A percentile compares a stretch with the other conserved stretches of the same genome.
These are phyloP conservation scores for Bufo bufo DNA, from an alignment of 2,113 vertebrate genomes.

Conservation along the genomic window DNA sequence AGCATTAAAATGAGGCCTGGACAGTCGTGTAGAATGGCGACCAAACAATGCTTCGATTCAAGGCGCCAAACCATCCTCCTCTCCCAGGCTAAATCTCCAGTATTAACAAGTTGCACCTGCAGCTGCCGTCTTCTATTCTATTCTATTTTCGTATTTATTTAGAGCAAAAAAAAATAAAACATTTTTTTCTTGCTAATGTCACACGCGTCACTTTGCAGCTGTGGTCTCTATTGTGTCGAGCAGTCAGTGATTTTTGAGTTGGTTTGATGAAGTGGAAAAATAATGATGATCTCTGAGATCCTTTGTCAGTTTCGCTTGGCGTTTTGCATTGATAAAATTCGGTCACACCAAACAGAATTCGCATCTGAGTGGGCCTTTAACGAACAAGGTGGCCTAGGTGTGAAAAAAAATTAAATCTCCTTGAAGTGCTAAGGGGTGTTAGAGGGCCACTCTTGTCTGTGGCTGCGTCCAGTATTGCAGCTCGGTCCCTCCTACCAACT, in stretches of 20 bases:
- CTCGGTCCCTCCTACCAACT: not conserved
- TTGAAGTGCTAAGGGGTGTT: not conserved
- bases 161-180: slow-evolving; percentile 58
- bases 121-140: slow-evolving; percentile 53
- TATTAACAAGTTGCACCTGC: slow-evolving; percentile 65
- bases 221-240: slow-evolving; percentile 62
- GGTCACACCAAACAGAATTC: not conserved
- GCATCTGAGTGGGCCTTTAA: not conserved
- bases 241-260: slow-evolving; percentile 63
- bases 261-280: slow-evolving; percentile 71
- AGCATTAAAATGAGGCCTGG: slow-evolving; percentile 49
- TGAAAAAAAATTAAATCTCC: not conserved
- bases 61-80: not conserved
- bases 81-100: slow-evolving; percentile 30
- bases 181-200: slow-evolving; percentile 36
- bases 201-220: slow-evolving; percentile 65
- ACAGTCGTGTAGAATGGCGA: slow-evolving; percentile 49
- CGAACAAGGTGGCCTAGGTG: not conserved
- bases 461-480: not conserved
- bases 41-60: not conserved
- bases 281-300: slow-evolving; percentile 63
- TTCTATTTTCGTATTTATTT: slow-evolving; percentile 52
- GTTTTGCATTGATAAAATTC: slow-evolving; percentile 7
- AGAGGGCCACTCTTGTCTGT: not conserved
- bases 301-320: slow-evolving; percentile 60